Base-by-base conservation (phyloP, 2,113 vertebrate species). In the Origma solitaria region DNA sequence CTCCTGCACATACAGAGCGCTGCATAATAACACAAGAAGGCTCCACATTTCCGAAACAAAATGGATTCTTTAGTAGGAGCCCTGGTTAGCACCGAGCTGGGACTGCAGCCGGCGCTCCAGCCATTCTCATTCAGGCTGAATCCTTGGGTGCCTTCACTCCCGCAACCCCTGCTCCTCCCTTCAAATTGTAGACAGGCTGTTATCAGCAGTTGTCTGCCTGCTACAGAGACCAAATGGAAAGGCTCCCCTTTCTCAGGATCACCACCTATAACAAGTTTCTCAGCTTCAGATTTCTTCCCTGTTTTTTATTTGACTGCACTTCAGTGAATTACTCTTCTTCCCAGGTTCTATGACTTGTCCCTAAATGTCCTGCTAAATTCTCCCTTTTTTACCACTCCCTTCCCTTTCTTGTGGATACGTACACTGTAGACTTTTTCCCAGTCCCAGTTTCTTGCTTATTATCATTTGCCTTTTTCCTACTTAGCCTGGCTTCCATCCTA, bases 121-220 rank as follows among this genome's bases (percentile, higher is more conserved):
- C 94, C 92, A 91, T 95, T 94, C 89, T 92, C 86, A 96, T 94
- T 86, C 96, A 62, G 91, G 75, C 92, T 96, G 88, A 94, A 90
- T 95, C 81, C 89, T 88, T 86, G 89, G 86, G 94, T 72, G 80
- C 86, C 91, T 95, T 86, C 77, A 22, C 86, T 95, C 11, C 0
- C 3, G 2, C 92, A 96, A 79, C 77, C 89, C 70, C 73, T 91
- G 81, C 86, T 87, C 81, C 89, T 95, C 92, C 73, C 81, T 96
- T 94, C 92, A 95, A 95, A 92, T 61, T 82, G 70, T 53, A 96
- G 92, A 92, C 94, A 94, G 88, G 83, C 86, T 88, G 92, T 91
- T 92, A 92, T 17, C 88, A 94, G 95, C 88, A 96, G 83, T 92
- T 94, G 94, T 91, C 92, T 97, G 91, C 86, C 81, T 95, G 91